Conservation (phyloP, 1,140 invertebrate species). For the Pteromalus puparum region DNA sequence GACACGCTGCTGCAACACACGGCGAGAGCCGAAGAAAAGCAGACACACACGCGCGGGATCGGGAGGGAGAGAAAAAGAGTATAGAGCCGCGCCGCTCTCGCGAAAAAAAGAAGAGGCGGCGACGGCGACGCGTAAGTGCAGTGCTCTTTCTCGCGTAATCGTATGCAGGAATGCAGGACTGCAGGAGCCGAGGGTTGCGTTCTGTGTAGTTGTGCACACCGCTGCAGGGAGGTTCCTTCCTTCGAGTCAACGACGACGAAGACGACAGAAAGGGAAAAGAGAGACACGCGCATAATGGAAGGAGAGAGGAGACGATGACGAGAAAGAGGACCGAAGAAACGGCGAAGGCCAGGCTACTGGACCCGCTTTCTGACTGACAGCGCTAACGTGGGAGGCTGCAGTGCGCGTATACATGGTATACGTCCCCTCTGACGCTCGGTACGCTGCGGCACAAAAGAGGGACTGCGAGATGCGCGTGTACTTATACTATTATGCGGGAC, state of each 20-base stretch:
- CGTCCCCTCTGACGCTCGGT: slow-evolving; percentile 40
- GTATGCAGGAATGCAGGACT: slow-evolving; percentile 73
- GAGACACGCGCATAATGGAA: slow-evolving; percentile 33
- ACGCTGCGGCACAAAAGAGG: slow-evolving; percentile 36
- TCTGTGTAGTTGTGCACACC: neutral
- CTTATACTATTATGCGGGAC: neutral
- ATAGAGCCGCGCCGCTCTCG: neutral
- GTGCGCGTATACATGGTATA: neutral
- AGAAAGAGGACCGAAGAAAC: slow-evolving; percentile 52
- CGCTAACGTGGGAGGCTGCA: slow-evolving; percentile 68
- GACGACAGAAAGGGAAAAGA: slow-evolving; percentile 62
- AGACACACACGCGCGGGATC: neutral
- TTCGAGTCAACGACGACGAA: slow-evolving; percentile 9
- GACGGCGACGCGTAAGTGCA: slow-evolving; percentile 41
- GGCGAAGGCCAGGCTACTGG: slow-evolving; percentile 59
- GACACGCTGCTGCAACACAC: neutral
- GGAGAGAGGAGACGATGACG: slow-evolving; percentile 50
- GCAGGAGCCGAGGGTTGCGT: slow-evolving; percentile 62
- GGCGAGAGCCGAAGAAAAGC: neutral
- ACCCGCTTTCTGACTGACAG: slow-evolving; percentile 67
- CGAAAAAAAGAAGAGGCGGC: neutral
- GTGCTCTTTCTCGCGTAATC: slow-evolving; percentile 61
- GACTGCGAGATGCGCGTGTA: neutral
- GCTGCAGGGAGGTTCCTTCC: slow-evolving; percentile 69
- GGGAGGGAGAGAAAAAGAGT: slow-evolving; percentile 10